Conservation (phyloP, 2,888 invertebrate genomes). For the Silvanus unidentatus region DNA sequence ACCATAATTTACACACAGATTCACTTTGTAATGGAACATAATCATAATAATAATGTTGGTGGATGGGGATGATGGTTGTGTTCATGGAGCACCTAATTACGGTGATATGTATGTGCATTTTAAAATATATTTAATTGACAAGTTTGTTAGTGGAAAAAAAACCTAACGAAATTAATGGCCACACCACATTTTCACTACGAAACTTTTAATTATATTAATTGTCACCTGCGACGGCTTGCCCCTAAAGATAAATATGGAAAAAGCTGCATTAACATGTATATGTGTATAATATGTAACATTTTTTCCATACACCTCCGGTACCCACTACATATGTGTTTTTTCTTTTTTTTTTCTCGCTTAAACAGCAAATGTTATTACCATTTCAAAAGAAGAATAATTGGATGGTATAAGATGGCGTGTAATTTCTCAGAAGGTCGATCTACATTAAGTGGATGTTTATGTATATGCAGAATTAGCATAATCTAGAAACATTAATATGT, state of each 20-base stretch:
- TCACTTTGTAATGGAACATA: no score
- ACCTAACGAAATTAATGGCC: neutral
- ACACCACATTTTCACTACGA: slow-evolving; percentile 1
- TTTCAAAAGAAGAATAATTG: slow-evolving; percentile 26
- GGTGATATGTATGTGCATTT: no score
- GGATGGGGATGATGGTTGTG: neutral
- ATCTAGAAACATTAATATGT: slow-evolving; percentile 42
- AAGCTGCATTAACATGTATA: neutral
- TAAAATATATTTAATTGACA: no score
- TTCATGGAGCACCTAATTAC: no score
- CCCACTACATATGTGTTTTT: neutral
- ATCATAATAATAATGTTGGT: neutral
- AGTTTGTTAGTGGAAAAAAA: no score
- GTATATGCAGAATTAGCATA: slow-evolving; percentile 45
- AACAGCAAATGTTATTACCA: slow-evolving; percentile 14
- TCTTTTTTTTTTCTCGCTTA: neutral
- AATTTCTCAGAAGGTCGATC: slow-evolving; percentile 36
- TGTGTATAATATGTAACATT: no score
- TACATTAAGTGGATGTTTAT: slow-evolving; percentile 45
- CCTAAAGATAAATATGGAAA: slow-evolving; percentile 3
- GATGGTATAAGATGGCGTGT: slow-evolving; percentile 30
- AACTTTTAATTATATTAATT: slow-evolving; percentile 6
- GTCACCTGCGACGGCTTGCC: slow-evolving; percentile 11
- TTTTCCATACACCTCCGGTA: neutral
- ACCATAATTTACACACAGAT: no score